Percentiles rank a stretch among this genome's conserved stretches.
phyloP scores from a whole-genome alignment of 2,113 vertebrate genomes.

The mouse (Mus musculus) region GRCm39 chr2:71159501-71160000 shows the following conservation, averaged over 20 bases:
- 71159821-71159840: background rate
- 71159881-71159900: conserved; percentile 34
- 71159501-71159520: conserved; percentile 65
- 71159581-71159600: background rate
- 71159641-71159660: background rate
- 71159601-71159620: conserved; percentile 28
- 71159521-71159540: conserved; percentile 42
- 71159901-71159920: conserved; percentile 4
- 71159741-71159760: conserved; percentile 1
- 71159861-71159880: conserved; percentile 29
- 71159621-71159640: background rate
- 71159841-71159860: conserved; percentile 15
- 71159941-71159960: conserved; percentile 20
- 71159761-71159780: background rate
- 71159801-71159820: background rate
- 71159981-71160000: conserved; percentile 22
- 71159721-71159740: conserved; percentile 9
- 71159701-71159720: background rate
- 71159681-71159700: conserved; percentile 65
- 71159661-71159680: conserved; percentile 35
- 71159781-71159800: conserved; percentile 50
- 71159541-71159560: conserved; percentile 44
- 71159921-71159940: background rate
- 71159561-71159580: conserved; percentile 45
- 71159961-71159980: conserved; percentile 33